Base-by-base conservation (phyloP, 2,797 vertebrate species). In the Sylvilagus floridanus region DNA sequence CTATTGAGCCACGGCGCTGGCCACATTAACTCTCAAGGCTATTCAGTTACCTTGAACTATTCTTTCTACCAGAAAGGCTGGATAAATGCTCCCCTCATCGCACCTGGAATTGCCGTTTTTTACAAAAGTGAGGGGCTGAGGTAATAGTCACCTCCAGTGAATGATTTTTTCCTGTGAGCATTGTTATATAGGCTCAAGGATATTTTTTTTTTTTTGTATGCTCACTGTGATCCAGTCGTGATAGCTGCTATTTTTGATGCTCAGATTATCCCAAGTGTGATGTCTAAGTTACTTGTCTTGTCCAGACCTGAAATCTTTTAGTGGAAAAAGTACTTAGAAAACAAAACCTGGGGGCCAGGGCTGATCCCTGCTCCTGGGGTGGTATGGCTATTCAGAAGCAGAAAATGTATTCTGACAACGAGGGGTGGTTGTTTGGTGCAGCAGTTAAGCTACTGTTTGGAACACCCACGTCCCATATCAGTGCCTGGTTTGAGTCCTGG, bases 1-100 rank as follows among this genome's bases (percentile, higher is more conserved):
- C 35, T 35, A 35, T 35, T 35, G 35, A 35, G 35, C 35, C 35
- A 4, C 35, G 2, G 35, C 35, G 35, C 35, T 35, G 35, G 35
- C 35, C 35, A 86, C 37, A 21, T 82, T 68, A 50, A 16, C 26
- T 42, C 37, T 42, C 6, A 21, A 76, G 37, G 69, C 32, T 69
- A 6, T 76, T n/a, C 30, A 16, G 62, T 63, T 86, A 75, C n/a
- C 76, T 81, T 62, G 16, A 87, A 82, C 63, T 65, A 75, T 86
- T 35, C 35, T 35, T 94, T 91, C 83, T 91, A 87, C 68, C 21
- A 91, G 66, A 24, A 81, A 82, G 16, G n/a, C 24, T 52, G 26
- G 68, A 60, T 66, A 68, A 86, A 62, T 75, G 60, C 24, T 57
- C n/a, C 37, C 24, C 17, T 30, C 9, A 2, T 5, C 22, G 71